Base-by-base conservation (phyloP, 92 coral and sea anemone genomes). In the Siderastrea radians region DNA sequence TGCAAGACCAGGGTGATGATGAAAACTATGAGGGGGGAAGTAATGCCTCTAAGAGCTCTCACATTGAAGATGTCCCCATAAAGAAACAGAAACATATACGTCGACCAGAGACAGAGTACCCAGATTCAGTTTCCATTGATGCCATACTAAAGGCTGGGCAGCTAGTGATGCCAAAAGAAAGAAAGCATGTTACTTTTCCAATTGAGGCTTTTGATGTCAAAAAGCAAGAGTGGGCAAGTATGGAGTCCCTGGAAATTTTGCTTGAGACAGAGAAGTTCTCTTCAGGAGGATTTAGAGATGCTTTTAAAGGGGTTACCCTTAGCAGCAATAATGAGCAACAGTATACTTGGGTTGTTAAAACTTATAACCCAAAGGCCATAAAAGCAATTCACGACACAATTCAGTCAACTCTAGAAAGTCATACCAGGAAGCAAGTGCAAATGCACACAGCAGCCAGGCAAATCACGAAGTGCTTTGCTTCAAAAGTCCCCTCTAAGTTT, bases 371-470 rank as follows among this genome's bases (percentile, higher is more conserved):
- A 14, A 76, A 72, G 47, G 71, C 95, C 47, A 80, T 75, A 47
- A 69, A 51, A 79, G 83, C 86, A 45, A 93, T 93, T 67, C 84
- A 78, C 49, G 49, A 74, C 13, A 68, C 79, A 50, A 66, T 82
- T 69, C 70, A 74, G 55, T 71, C 90, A 26, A 53, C 81, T 17
- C 74, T 86, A 4, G 90, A 90, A 75, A 70, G 53, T 55, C 93
- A 90, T 65, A 58, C 69, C 65, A 52, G 93, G 16, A 90, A 90
- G 53, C 93, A 79, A 74, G 93, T 90, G 17, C 90, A 90, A 54
- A 90, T 90, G 87, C 90, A 92, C 65, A 43, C 90, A 12, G 93
- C 66, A 49, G 93, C 93, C 45, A 72, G 93, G 73, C 83, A 90
- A 64, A 52, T 90, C n/a, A 51, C 90, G 13, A 79, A 77, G 61